Conservation (phyloP, 2,113 vertebrate species). For the western clawed frog (Xenopus tropicalis) region DNA sequence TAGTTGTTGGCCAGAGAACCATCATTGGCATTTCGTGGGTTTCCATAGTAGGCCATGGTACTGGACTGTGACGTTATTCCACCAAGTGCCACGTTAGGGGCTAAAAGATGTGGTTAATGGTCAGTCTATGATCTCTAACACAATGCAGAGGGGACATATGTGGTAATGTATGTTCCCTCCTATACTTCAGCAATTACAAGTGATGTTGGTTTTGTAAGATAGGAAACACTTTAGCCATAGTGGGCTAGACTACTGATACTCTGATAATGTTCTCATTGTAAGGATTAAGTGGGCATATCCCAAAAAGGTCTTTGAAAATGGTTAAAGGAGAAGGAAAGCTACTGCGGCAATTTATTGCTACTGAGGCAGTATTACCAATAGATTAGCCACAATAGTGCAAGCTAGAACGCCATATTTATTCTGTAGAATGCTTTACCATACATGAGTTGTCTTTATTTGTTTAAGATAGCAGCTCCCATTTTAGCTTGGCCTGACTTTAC, state of each 20-base stretch:
- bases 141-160: not conserved
- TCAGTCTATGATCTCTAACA: not conserved
- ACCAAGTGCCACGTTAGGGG: not conserved
- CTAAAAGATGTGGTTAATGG: not conserved
- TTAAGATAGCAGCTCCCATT: too few species aligned
- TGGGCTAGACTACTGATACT: not conserved
- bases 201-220: too few species aligned
- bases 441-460: too few species aligned
- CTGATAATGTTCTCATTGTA: not conserved
- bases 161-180: too few species aligned
- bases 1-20: not conserved
- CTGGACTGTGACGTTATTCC: constrained; percentile 6
- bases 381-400: too few species aligned
- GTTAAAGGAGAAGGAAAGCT: too few species aligned
- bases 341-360: too few species aligned
- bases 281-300: not conserved
- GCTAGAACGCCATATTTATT: too few species aligned
- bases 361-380: too few species aligned
- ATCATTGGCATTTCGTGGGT: constrained; percentile 25
- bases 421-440: too few species aligned
- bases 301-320: not conserved
- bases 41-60: not conserved
- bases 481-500: too few species aligned
- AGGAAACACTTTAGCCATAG: not conserved
- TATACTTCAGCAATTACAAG: too few species aligned